A percentile compares a stretch with the other conserved stretches of the same genome.
Evolutionary conservation across 2,888 invertebrate species (phyloP).

Genomic region (Sabellastarte sp.): DNA sequence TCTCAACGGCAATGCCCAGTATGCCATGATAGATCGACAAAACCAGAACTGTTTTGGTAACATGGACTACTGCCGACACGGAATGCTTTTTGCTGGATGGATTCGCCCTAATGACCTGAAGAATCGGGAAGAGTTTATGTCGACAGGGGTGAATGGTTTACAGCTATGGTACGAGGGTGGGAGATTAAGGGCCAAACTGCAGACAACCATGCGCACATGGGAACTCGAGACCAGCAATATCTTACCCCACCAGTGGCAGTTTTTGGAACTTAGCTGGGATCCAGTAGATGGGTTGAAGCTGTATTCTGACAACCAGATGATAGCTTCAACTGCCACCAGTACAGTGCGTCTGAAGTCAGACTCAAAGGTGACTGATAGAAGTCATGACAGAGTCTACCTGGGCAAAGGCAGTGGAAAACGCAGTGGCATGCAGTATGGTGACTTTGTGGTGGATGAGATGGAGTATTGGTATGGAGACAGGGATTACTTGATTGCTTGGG

Average conservation of each 20-base stretch:
- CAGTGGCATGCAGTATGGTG: constrained; percentile 30
- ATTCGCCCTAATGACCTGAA: constrained; percentile 21
- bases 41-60: constrained; percentile 44
- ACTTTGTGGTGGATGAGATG: constrained; percentile 51
- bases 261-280: constrained; percentile 53
- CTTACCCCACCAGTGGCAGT: constrained; percentile 44
- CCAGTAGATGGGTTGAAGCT: constrained; percentile 42
- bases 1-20: constrained; percentile 44
- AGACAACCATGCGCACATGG: constrained; percentile 23
- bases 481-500: constrained; percentile 49
- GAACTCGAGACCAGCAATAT: constrained; percentile 10
- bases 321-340: not conserved
- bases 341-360: not conserved
- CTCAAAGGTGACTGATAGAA: no score
- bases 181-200: constrained; percentile 12
- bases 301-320: constrained; percentile 38
- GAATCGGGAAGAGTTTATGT: constrained; percentile 42
- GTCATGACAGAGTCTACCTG: constrained; percentile 16
- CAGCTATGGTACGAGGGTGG: constrained; percentile 39
- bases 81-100: constrained; percentile 26
- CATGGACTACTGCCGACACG: constrained; percentile 35
- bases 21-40: constrained; percentile 41
- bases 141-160: constrained; percentile 51
- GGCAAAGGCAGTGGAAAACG: constrained; percentile 22
- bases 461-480: constrained; percentile 54